Evolutionary conservation across 2,888 invertebrate species (phyloP).

Genomic region (Parthenolecanium corni): DNA sequence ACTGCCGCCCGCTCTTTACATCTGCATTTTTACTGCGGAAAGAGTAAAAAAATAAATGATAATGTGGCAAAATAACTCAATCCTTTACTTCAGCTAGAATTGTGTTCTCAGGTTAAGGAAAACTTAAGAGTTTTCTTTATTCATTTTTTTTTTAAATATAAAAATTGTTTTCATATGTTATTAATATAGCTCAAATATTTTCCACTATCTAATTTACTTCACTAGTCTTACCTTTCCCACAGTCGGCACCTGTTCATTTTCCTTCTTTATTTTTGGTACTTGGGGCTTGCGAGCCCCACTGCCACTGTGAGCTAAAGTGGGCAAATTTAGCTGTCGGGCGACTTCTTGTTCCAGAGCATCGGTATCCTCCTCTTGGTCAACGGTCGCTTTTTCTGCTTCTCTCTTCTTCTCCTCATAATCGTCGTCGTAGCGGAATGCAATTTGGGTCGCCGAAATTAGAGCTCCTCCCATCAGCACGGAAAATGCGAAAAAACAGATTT

Average conservation of each 20-base stretch:
- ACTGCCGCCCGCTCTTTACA: too few species aligned
- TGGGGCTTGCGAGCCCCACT: slow-evolving; percentile 16
- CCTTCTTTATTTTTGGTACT: slow-evolving; percentile 5
- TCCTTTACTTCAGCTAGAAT: too few species aligned
- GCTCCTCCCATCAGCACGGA: slow-evolving; percentile 91
- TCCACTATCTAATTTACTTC: neutral
- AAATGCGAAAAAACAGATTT: slow-evolving; percentile 96
- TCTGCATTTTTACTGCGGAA: too few species aligned
- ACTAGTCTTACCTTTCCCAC: slow-evolving; percentile 32
- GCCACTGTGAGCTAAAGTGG: slow-evolving; percentile 47
- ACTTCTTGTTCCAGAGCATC: slow-evolving; percentile 73
- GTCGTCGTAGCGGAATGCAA: slow-evolving; percentile 47
- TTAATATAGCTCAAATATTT: neutral
- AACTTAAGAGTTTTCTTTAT: too few species aligned
- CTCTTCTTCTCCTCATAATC: slow-evolving; percentile 41
- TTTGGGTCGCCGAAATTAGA: slow-evolving; percentile 79
- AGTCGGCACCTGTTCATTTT: slow-evolving; percentile 11
- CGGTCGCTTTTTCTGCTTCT: slow-evolving; percentile 32
- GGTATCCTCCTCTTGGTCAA: slow-evolving; percentile 52
- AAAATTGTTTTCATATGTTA: neutral
- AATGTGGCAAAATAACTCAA: too few species aligned
- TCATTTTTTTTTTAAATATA: too few species aligned
- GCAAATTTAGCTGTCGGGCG: slow-evolving; percentile 69
- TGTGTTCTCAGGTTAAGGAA: too few species aligned
- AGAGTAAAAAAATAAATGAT: too few species aligned